Base-by-base conservation (phyloP, 64 coral and sea anemone species). In the Anthopleura sola region DNA sequence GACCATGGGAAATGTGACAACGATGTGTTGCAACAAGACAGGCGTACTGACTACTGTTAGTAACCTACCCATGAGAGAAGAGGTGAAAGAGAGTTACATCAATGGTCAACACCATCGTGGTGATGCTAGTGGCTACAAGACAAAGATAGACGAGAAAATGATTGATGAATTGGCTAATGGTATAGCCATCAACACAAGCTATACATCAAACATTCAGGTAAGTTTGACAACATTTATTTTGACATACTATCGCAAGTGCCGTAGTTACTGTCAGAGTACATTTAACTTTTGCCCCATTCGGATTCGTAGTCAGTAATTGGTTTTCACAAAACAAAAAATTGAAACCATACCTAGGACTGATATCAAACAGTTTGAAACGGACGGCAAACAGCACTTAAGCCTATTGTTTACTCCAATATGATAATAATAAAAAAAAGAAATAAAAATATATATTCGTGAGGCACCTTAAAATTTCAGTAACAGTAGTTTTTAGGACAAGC, bases 11-110 rank as follows among this genome's bases (percentile, higher is more conserved):
- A 96, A 92, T 36, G 60, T 96, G 11, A 92, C 94, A 6, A 92
- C 94, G 7, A 62, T 96, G 47, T 96, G 94, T 33, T 92, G 86
- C 53, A 89, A 92, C n/a, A 96, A 96, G 49, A 92, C 90, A 15
- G 94, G 94, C 0, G 94, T 96, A 7, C 53, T 96, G 64, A 96
- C 94, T 0, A 89, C 91, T 31, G 80, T 96, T 24, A 96, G 88
- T 34, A 83, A 86, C 51, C 64, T 92, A 68, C 86, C 68, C 13
- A 83, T 96, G 29, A 87, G 17, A 6, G 94, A 96, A 55, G 55
- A 86, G 6, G 90, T 96, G 19, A 87, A 64, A 21, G 94, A 92
- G 55, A 92, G 94, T 82, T 96, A 84, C 71, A 20, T 90, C 6
- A 84, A 53, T 44, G 94, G 91, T 20, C 47, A 39, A 31, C 55